Conservation (phyloP, 2,888 invertebrate species). For the Rhagium mordax region DNA sequence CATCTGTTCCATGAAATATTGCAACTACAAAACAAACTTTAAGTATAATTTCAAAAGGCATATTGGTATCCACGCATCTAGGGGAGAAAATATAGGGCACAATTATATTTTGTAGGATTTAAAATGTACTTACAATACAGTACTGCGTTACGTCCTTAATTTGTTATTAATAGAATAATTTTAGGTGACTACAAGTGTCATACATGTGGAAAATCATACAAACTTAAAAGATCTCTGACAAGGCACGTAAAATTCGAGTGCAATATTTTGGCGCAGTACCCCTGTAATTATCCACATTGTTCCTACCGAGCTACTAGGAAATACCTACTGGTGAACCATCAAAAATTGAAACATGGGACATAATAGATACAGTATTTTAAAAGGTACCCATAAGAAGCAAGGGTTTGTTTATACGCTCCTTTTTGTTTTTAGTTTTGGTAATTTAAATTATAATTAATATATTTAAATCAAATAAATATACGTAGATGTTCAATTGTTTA, state of each 20-base stretch:
- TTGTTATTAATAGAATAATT: too few species aligned
- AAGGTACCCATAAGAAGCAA: too few species aligned
- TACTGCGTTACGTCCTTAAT: too few species aligned
- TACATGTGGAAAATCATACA: conserved; percentile 20
- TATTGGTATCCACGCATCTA: background rate
- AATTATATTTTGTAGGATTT: background rate
- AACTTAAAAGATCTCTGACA: conserved; percentile 23
- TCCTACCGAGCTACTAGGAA: conserved; percentile 1
- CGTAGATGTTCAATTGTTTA: too few species aligned
- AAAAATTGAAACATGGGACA: background rate
- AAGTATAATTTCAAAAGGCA: conserved; percentile 22
- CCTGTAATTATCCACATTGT: background rate
- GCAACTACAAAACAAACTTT: conserved; percentile 6
- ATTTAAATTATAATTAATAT: too few species aligned
- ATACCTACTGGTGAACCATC: background rate
- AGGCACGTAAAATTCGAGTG: conserved; percentile 64
- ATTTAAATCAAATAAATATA: too few species aligned
- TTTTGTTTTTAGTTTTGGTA: too few species aligned
- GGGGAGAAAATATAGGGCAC: background rate
- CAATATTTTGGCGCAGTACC: conserved; percentile 45
- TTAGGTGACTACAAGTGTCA: conserved; percentile 18
- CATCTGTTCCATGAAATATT: conserved; percentile 1
- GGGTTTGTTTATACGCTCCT: background rate
- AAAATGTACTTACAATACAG: background rate
- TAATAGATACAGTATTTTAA: background rate